Percentiles rank a stretch among this genome's conserved stretches.
Conservation (phyloP, 2,888 invertebrate genomes). For the Sinopyrophorus schimmeli region DNA sequence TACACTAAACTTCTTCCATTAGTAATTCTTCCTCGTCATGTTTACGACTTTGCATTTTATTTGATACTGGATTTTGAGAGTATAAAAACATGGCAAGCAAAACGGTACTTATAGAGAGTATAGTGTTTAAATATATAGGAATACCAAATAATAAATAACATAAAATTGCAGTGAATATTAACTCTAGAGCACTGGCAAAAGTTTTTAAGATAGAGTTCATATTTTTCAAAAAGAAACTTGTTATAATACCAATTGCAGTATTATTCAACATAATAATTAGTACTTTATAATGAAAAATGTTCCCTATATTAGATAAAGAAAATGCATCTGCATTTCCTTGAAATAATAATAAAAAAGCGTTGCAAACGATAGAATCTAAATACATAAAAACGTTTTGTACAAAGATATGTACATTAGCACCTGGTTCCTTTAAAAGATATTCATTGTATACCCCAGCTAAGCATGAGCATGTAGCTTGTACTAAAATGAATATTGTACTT, state of each 20-base stretch:
- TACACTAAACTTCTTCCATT: conserved; percentile 12
- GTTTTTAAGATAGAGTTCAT: conserved; percentile 95
- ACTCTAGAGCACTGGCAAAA: conserved; percentile 91
- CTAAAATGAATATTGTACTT: conserved; percentile 67
- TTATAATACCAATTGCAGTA: conserved; percentile 89
- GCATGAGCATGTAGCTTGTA: conserved; percentile 89
- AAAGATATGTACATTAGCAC: conserved; percentile 83
- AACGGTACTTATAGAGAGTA: conserved; percentile 80
- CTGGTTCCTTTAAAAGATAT: conserved; percentile 84
- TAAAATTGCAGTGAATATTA: conserved; percentile 86
- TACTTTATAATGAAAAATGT: conserved; percentile 70
- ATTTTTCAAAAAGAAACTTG: conserved; percentile 90
- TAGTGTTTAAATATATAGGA: conserved; percentile 79
- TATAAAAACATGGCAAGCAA: conserved; percentile 83
- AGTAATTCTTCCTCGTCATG: conserved; percentile 3
- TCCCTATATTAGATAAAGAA: conserved; percentile 58
- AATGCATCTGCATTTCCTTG: conserved; percentile 69
- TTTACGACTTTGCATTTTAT: not conserved
- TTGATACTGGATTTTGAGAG: conserved; percentile 82
- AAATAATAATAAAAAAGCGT: conserved; percentile 69
- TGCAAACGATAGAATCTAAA: conserved; percentile 90
- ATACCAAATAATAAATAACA: conserved; percentile 86
- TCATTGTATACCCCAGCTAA: conserved; percentile 96
- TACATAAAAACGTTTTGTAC: conserved; percentile 96
- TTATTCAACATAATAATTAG: conserved; percentile 85